A percentile compares a stretch with the other conserved stretches of the same genome.
Evolutionary conservation across 1,140 invertebrate genomes (phyloP).

Genomic region (Drosophila rufa): DNA sequence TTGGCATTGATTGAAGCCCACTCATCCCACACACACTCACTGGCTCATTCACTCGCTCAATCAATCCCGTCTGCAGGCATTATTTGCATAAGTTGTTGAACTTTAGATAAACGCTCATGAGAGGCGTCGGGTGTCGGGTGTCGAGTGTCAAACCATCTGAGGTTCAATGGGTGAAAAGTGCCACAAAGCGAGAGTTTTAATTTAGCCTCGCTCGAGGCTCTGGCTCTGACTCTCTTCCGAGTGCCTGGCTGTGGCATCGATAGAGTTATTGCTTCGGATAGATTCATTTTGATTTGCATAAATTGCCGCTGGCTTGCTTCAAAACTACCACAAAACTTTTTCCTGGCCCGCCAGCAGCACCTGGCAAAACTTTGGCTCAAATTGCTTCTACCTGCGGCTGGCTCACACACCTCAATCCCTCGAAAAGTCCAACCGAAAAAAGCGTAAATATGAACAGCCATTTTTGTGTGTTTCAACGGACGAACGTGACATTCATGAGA

Average conservation of each 20-base stretch:
- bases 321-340: conserved; percentile 35
- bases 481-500: conserved; percentile 69
- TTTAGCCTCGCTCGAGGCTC: conserved; percentile 56
- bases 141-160: conserved; percentile 58
- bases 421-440: background rate
- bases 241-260: conserved; percentile 36
- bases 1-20: conserved; percentile 72
- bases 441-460: conserved; percentile 34
- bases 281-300: conserved; percentile 70
- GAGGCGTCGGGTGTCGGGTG: conserved; percentile 42
- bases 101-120: conserved; percentile 75
- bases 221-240: conserved; percentile 41
- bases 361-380: conserved; percentile 50
- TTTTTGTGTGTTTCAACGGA: conserved; percentile 37
- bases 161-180: conserved; percentile 60
- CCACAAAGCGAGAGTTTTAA: conserved; percentile 69
- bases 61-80: conserved; percentile 37
- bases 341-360: background rate
- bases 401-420: conserved; percentile 8
- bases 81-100: conserved; percentile 82
- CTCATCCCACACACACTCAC: conserved; percentile 48
- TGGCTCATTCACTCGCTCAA: conserved; percentile 20
- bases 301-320: conserved; percentile 58
- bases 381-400: conserved; percentile 50
- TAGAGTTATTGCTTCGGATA: conserved; percentile 40